These are phyloP conservation scores for Frankliniella fusca DNA, from an alignment of 2,888 invertebrate genomes.

Conservation along the genomic window DNA sequence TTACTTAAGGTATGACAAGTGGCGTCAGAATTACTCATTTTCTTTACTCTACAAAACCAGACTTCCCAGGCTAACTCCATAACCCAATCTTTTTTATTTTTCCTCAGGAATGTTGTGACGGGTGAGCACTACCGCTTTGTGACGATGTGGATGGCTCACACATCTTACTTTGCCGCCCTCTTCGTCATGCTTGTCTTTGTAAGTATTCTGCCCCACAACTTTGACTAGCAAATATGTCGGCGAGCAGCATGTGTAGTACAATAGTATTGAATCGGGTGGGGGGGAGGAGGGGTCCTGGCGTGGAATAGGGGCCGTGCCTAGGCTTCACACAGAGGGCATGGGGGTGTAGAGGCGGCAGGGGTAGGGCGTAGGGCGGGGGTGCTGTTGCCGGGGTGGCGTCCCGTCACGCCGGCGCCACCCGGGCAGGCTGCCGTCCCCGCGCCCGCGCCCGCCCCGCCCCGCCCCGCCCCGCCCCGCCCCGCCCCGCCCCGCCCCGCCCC, in stretches of 20 bases:
- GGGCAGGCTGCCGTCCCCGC: background rate
- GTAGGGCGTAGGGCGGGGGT: background rate
- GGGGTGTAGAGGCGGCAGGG: background rate
- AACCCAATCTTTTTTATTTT: slow-evolving; percentile 32
- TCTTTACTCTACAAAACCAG: background rate
- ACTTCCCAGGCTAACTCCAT: background rate
- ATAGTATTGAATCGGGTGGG: too few species aligned
- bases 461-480: background rate
- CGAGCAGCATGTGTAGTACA: too few species aligned
- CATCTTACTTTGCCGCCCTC: slow-evolving; percentile 91
- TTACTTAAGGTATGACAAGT: slow-evolving; percentile 63
- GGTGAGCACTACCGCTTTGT: slow-evolving; percentile 98
- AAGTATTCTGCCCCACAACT: slow-evolving; percentile 55
- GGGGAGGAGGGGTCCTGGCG: too few species aligned
- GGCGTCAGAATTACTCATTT: slow-evolving; percentile 4
- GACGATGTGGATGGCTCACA: slow-evolving; percentile 92
- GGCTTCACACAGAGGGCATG: background rate
- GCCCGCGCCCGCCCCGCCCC: background rate
- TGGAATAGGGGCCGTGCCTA: too few species aligned
- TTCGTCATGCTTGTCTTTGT: slow-evolving; percentile 98
- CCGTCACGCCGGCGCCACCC: background rate
- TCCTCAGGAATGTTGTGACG: slow-evolving; percentile 87
- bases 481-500: background rate
- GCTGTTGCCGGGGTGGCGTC: background rate
- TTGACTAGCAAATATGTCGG: too few species aligned